Percentiles rank a stretch among this genome's conserved stretches.
phyloP scores from a whole-genome alignment of 2,113 vertebrate genomes.

The Sisor rabdophorus region DNA sequence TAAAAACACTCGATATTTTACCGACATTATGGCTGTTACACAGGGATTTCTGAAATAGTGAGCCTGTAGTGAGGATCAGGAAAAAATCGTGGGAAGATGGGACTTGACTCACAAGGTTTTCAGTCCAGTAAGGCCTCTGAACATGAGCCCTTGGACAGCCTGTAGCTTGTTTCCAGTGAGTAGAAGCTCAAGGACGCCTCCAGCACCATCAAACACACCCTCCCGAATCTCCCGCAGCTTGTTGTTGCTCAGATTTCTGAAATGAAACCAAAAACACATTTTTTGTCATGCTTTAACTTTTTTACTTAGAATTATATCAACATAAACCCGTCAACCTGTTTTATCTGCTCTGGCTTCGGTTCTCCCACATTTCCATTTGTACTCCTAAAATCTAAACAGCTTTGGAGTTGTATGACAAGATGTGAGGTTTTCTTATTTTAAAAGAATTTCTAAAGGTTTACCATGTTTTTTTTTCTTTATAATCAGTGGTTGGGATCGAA shows the following conservation, averaged over 20 bases:
- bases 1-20: too few species aligned
- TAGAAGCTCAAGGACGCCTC: constrained; percentile 82
- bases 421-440: not conserved
- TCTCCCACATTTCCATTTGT: constrained; percentile 13
- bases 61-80: not conserved
- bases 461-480: constrained; percentile 4
- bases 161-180: constrained; percentile 91
- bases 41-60: not conserved
- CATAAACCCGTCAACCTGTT: constrained; percentile 9
- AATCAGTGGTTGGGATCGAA: constrained; percentile 20
- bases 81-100: not conserved
- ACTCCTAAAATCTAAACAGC: not conserved
- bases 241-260: constrained; percentile 93
- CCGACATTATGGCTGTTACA: too few species aligned
- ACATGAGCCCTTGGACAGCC: constrained; percentile 80
- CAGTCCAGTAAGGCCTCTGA: constrained; percentile 81
- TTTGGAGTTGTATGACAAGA: not conserved
- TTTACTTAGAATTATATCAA: not conserved
- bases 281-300: not conserved
- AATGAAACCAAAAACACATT: constrained; percentile 19
- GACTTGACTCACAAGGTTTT: constrained; percentile 84
- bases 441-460: not conserved
- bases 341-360: not conserved
- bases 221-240: constrained; percentile 92
- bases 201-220: constrained; percentile 82